These are phyloP conservation scores for Rhabdomys dilectus DNA, from an alignment of 2,113 vertebrate species.

Conservation along the genomic window DNA sequence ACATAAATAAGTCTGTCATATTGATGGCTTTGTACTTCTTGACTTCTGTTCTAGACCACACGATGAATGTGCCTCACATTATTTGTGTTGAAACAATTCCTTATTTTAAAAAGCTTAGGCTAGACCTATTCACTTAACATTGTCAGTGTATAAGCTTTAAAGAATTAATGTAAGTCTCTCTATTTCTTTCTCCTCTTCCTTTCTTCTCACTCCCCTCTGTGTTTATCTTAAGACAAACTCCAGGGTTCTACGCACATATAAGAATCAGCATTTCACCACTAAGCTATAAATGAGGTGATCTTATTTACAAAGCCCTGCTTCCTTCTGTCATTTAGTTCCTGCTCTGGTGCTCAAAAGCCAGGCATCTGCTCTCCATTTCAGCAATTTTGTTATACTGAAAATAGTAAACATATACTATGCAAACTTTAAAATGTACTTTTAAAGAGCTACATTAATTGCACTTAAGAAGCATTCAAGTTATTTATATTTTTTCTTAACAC, in stretches of 20 bases:
- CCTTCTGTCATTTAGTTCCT: not conserved
- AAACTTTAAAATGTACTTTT: not conserved
- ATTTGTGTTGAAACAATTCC: not conserved
- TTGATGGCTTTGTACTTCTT: not conserved
- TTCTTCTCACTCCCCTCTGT: not conserved
- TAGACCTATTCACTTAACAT: not conserved
- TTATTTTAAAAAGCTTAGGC: not conserved
- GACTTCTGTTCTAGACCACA: not conserved
- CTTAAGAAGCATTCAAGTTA: not conserved
- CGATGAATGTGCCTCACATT: not conserved
- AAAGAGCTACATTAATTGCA: not conserved
- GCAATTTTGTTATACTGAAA: not conserved
- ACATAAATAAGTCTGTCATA: not conserved
- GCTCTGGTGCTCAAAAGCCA: not conserved
- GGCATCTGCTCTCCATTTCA: not conserved
- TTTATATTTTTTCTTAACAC: not conserved
- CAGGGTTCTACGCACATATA: not conserved
- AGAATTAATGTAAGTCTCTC: not conserved
- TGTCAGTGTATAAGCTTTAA: not conserved
- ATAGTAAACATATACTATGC: not conserved
- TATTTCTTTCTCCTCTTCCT: not conserved
- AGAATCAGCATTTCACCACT: not conserved
- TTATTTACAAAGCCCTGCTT: not conserved
- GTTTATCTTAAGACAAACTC: not conserved
- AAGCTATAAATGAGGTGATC: not conserved